phyloP scores from a whole-genome alignment of 2,888 invertebrate genomes.

The Mellilla xanthometata region DNA sequence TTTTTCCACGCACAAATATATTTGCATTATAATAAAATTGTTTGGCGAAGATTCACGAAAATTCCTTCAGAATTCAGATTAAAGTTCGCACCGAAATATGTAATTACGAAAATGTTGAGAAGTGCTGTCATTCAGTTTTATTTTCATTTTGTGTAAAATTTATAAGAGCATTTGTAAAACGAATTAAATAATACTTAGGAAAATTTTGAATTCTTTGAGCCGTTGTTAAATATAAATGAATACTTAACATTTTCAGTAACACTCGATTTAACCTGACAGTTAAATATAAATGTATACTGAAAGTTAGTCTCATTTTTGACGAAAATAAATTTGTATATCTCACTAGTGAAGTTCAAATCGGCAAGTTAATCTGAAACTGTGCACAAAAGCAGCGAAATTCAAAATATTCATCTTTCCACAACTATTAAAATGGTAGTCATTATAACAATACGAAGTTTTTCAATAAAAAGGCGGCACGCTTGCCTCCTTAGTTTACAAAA shows the following conservation, averaged over 20 bases:
- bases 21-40: constrained; percentile 2
- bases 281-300: no score
- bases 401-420: neutral
- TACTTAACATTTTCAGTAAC: no score
- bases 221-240: no score
- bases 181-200: no score
- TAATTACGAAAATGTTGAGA: constrained; percentile 13
- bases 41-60: constrained; percentile 1
- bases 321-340: no score
- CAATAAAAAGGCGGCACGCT: constrained; percentile 17
- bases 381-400: neutral
- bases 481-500: constrained; percentile 24
- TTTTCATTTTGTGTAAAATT: constrained; percentile 8
- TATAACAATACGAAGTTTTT: constrained; percentile 14
- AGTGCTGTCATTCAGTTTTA: constrained; percentile 3
- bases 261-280: no score
- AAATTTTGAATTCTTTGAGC: no score
- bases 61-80: constrained; percentile 15
- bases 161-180: no score
- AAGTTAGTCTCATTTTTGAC: no score
- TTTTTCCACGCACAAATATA: neutral
- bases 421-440: constrained; percentile 14
- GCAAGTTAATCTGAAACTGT: neutral
- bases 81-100: constrained; percentile 10
- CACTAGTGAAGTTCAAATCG: no score